These are phyloP conservation scores for Harlomillsia oculata DNA, from an alignment of 1,140 invertebrate genomes.

Conservation along the genomic window DNA sequence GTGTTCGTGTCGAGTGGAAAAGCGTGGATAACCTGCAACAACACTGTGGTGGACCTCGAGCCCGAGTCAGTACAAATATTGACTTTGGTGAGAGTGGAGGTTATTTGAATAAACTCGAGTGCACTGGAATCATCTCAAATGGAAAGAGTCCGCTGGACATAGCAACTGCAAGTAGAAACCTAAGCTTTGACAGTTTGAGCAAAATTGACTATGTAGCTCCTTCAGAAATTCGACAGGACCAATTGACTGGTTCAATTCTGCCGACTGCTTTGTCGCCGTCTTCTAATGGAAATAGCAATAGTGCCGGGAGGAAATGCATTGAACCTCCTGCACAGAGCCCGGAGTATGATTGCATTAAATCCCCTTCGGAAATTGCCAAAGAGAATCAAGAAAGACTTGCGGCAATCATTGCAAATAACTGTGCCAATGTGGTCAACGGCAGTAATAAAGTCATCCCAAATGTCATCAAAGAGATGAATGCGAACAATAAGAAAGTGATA, in stretches of 20 bases:
- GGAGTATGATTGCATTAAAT: slow-evolving; percentile 28
- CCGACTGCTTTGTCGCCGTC: neutral
- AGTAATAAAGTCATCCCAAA: neutral
- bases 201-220: neutral
- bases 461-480: slow-evolving; percentile 15
- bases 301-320: neutral
- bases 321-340: slow-evolving; percentile 12
- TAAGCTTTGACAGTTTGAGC: slow-evolving; percentile 11
- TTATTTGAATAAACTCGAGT: neutral
- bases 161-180: neutral
- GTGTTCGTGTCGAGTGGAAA: slow-evolving; percentile 34
- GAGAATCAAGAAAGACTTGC: slow-evolving; percentile 11
- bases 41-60: neutral
- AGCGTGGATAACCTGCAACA: slow-evolving; percentile 35
- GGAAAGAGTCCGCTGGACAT: neutral
- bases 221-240: no score
- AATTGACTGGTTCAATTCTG: no score
- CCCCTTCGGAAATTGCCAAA: slow-evolving; percentile 17
- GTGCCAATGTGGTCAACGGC: neutral
- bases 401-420: neutral
- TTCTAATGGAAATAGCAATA: neutral
- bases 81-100: slow-evolving; percentile 17
- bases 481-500: no score
- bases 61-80: slow-evolving; percentile 23
- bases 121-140: slow-evolving; percentile 6